Percentiles rank a stretch among this genome's conserved stretches.
These are phyloP conservation scores for Tachina grossa DNA, from an alignment of 2,888 invertebrate species.

Conservation along the genomic window DNA sequence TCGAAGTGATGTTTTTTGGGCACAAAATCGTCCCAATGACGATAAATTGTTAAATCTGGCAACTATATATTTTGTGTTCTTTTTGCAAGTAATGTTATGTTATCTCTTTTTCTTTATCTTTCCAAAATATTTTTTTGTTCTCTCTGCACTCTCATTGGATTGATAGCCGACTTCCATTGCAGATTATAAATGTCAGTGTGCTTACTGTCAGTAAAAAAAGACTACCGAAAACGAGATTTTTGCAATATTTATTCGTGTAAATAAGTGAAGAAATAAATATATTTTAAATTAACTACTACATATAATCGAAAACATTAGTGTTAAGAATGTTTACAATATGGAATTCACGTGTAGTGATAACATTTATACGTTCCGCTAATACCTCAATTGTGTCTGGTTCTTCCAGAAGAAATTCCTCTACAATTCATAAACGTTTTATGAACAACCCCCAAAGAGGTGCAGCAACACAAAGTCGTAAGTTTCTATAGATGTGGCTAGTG, in stretches of 20 bases:
- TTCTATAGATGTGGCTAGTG: background rate
- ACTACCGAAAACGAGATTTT: background rate
- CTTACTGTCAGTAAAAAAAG: conserved; percentile 17
- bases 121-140: background rate
- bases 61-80: background rate
- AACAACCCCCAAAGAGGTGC: conserved; percentile 34
- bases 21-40: too few species aligned
- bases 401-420: conserved; percentile 1
- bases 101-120: conserved; percentile 13
- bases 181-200: conserved; percentile 38
- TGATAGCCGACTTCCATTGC: conserved; percentile 62
- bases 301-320: conserved; percentile 63
- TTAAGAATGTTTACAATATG: conserved; percentile 77
- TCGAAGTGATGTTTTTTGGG: too few species aligned
- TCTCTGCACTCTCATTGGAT: conserved; percentile 1
- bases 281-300: conserved; percentile 20
- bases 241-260: conserved; percentile 18
- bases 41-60: too few species aligned
- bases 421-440: conserved; percentile 43
- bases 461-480: conserved; percentile 59
- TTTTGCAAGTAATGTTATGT: background rate
- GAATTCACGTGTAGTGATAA: conserved; percentile 78
- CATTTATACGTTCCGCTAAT: conserved; percentile 74
- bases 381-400: conserved; percentile 31
- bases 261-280: conserved; percentile 28